These are phyloP conservation scores for Phoenicopterus ruber DNA, from an alignment of 2,113 vertebrate genomes.

Conservation along the genomic window DNA sequence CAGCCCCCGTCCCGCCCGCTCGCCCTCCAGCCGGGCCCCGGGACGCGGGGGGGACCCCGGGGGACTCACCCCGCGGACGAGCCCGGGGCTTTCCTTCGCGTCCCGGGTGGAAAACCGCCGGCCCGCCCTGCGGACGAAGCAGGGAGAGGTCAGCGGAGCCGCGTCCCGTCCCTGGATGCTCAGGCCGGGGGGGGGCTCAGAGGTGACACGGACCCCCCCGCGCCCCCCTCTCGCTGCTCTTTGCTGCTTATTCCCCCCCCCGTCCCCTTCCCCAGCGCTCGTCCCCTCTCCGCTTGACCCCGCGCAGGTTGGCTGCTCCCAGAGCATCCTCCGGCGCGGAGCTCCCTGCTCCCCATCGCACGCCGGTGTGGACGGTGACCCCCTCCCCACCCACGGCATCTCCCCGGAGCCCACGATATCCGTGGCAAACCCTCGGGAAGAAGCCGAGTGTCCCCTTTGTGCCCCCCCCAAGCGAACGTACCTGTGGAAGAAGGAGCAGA, in stretches of 20 bases:
- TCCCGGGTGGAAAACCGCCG: not conserved
- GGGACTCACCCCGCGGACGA: not conserved
- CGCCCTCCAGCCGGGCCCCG: not conserved
- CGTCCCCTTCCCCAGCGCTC: not conserved
- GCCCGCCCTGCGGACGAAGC: not conserved
- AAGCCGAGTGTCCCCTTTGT: too few relatives aligned
- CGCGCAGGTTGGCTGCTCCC: too few relatives aligned
- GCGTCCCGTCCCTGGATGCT: not conserved
- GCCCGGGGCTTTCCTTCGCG: not conserved
- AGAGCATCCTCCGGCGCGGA: not conserved
- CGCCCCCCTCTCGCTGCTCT: not conserved
- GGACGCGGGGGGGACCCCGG: not conserved
- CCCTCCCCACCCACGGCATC: not conserved
- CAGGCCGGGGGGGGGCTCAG: not conserved
- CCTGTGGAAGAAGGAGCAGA: constrained; percentile 9
- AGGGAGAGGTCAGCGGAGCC: not conserved
- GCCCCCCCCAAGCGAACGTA: not conserved
- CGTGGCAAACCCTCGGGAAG: not conserved
- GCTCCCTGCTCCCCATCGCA: not conserved
- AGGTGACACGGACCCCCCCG: not conserved
- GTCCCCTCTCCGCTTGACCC: not conserved
- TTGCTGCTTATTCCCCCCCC: too few relatives aligned
- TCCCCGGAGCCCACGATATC: not conserved
- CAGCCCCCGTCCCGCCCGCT: not conserved
- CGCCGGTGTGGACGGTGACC: accelerated